phyloP scores from a whole-genome alignment of 2,113 vertebrate genomes.

The Sarotherodon lohbergeri region DNA sequence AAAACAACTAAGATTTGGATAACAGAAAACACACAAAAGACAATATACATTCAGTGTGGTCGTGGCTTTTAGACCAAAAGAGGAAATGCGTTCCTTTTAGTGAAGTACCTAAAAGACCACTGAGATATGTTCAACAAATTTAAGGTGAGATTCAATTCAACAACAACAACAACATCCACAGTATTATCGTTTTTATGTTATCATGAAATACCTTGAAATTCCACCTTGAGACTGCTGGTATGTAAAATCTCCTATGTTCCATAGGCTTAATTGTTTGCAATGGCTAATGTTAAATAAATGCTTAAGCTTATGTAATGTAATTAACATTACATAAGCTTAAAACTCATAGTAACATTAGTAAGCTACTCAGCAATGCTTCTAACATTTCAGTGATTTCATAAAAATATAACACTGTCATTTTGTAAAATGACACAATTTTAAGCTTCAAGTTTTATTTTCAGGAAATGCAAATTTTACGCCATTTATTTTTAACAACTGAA shows the following conservation, averaged over 20 bases:
- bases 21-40: neutral
- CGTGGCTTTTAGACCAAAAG: neutral
- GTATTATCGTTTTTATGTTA: neutral
- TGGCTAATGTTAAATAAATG: neutral
- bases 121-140: neutral
- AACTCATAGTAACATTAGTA: neutral
- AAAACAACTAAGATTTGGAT: neutral
- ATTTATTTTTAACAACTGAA: too few species aligned
- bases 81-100: neutral
- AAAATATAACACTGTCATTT: neutral
- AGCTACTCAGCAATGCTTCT: neutral
- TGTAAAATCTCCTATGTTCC: neutral
- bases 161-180: neutral
- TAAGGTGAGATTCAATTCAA: neutral
- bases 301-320: neutral
- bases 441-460: too few species aligned
- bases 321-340: neutral
- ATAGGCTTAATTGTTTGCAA: neutral
- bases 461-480: too few species aligned
- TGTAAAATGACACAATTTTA: too few species aligned
- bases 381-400: neutral
- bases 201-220: neutral
- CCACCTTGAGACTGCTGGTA: neutral
- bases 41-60: neutral
- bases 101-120: neutral